Percentiles rank a stretch among this genome's conserved stretches.
Conservation (phyloP, 2,797 vertebrate species). For the Alectoris magna region DNA sequence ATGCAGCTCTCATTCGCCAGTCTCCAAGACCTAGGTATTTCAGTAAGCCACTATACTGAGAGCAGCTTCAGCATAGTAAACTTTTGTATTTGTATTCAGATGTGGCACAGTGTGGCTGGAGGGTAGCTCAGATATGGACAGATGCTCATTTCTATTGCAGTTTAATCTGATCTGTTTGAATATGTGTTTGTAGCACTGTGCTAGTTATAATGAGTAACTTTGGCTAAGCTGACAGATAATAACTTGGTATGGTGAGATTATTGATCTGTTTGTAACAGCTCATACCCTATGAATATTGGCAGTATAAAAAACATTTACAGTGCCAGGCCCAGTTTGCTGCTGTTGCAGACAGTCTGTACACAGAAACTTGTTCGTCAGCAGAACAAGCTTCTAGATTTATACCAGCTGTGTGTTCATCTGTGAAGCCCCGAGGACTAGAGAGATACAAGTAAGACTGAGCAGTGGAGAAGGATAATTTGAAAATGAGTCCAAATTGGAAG, state of each 20-base stretch:
- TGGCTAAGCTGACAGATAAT: not conserved
- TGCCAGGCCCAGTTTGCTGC: not conserved
- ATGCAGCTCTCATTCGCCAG: not conserved
- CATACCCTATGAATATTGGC: not conserved
- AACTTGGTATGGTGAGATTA: not conserved
- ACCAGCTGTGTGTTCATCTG: not conserved
- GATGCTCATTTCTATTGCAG: not conserved
- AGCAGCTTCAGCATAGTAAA: not conserved
- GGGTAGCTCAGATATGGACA: not conserved
- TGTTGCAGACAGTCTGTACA: not conserved
- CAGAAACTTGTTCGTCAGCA: not conserved
- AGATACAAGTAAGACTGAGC: not conserved
- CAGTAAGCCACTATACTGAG: not conserved
- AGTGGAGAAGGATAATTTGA: not conserved
- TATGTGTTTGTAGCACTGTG: not conserved
- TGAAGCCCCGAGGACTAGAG: not conserved
- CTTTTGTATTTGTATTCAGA: not conserved
- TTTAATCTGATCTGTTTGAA: not conserved
- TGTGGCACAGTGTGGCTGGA: not conserved
- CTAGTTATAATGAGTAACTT: not conserved
- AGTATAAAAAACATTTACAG: not conserved
- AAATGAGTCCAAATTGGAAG: not conserved
- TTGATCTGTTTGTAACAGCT: not conserved
- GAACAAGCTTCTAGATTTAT: not conserved
- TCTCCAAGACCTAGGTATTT: not conserved